Conservation (phyloP, 2,888 invertebrate genomes). For the Xestia xanthographa region DNA sequence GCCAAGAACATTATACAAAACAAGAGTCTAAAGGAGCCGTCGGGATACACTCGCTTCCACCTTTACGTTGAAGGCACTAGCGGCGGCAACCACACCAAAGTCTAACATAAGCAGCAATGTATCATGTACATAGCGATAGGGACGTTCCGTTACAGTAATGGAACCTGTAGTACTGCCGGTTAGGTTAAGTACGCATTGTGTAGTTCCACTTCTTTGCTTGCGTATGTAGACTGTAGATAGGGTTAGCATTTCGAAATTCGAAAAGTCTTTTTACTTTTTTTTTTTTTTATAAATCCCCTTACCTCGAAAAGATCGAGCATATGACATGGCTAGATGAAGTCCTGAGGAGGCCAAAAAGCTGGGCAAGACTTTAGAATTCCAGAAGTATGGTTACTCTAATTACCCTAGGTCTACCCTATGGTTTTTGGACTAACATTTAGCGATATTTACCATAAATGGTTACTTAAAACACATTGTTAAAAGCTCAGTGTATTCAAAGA, state of each 20-base stretch:
- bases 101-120: conserved; percentile 51
- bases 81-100: conserved; percentile 40
- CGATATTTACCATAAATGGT: neutral
- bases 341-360: neutral
- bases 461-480: neutral
- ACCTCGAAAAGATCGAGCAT: neutral
- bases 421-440: neutral
- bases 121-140: conserved; percentile 31
- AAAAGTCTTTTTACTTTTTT: neutral
- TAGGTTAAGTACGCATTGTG: conserved; percentile 37
- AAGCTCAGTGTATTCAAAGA: neutral
- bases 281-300: neutral
- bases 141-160: conserved; percentile 39
- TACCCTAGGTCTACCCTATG: no score
- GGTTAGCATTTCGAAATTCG: neutral
- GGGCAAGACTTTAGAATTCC: neutral
- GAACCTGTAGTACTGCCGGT: conserved; percentile 23
- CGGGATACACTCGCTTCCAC: conserved; percentile 82
- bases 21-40: conserved; percentile 83
- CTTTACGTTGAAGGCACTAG: conserved; percentile 69
- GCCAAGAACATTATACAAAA: conserved; percentile 92
- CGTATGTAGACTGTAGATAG: neutral
- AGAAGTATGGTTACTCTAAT: neutral
- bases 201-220: neutral
- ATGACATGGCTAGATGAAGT: neutral